Conservation (phyloP, 2,113 vertebrate species). For the Gymnogyps californianus region DNA sequence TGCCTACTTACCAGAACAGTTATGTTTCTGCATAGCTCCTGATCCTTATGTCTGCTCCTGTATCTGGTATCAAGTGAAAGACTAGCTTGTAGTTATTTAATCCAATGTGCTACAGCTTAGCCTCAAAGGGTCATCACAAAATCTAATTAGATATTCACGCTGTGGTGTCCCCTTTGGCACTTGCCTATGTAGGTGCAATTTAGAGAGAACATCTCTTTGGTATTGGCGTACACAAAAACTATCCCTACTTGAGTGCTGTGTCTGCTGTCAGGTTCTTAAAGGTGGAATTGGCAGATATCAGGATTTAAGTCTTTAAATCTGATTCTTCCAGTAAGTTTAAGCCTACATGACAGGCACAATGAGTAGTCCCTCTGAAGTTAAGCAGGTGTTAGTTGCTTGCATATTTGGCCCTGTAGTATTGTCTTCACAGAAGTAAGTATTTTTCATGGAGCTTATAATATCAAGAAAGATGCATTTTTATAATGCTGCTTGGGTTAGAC, state of each 20-base stretch:
- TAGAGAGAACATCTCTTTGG: neutral
- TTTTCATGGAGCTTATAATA: neutral
- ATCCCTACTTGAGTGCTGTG: neutral
- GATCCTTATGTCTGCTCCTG: neutral
- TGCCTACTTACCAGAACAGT: neutral
- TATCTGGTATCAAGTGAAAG: neutral
- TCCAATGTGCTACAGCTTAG: neutral
- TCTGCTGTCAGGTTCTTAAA: neutral
- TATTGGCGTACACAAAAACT: neutral
- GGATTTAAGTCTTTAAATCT: neutral
- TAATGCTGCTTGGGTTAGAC: neutral
- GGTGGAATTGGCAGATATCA: neutral
- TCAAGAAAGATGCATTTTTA: neutral
- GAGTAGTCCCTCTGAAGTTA: neutral
- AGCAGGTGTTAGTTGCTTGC: neutral
- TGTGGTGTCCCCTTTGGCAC: neutral
- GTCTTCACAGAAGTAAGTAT: neutral
- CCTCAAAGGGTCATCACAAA: neutral
- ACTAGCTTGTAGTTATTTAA: neutral
- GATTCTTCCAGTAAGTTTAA: neutral
- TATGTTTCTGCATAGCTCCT: neutral
- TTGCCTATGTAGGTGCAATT: neutral
- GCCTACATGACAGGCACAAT: neutral
- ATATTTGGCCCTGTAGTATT: neutral
- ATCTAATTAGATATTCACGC: fast-evolving